A percentile compares a stretch with the other conserved stretches of the same genome.
These are phyloP conservation scores for Auanema freiburgensis DNA, from an alignment of 2,888 invertebrate genomes.

Conservation along the genomic window DNA sequence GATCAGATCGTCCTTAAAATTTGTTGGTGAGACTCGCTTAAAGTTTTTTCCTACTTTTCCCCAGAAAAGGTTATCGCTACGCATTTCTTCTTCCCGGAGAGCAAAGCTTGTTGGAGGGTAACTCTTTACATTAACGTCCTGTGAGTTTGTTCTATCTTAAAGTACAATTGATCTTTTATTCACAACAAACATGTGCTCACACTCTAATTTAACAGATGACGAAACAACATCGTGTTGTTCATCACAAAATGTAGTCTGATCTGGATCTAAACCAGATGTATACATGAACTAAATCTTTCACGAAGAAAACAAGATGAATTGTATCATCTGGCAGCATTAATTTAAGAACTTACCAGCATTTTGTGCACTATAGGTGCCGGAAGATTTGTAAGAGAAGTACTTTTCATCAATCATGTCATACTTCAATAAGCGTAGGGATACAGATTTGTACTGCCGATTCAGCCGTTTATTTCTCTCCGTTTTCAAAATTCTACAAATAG, in stretches of 20 bases:
- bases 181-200: no score
- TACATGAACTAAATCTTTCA: no score
- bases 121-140: background rate
- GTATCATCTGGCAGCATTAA: constrained; percentile 5
- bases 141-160: background rate
- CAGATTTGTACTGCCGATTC: constrained; percentile 42
- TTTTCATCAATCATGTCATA: constrained; percentile 31
- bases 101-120: background rate
- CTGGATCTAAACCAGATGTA: no score
- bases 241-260: no score
- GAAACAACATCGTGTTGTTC: no score
- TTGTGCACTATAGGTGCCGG: background rate
- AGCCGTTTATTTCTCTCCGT: constrained; percentile 29
- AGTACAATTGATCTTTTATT: no score
- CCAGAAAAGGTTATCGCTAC: constrained; percentile 12
- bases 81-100: background rate
- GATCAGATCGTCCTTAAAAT: constrained; percentile 30
- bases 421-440: constrained; percentile 31
- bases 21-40: background rate
- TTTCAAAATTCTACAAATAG: constrained; percentile 24
- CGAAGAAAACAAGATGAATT: no score
- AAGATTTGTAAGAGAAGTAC: no score
- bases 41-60: constrained; percentile 4
- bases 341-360: background rate
- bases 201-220: no score